Percentiles rank a stretch among this genome's conserved stretches.
These are phyloP conservation scores for Meiosimyza platycephala DNA, from an alignment of 2,888 invertebrate species.

Conservation along the genomic window DNA sequence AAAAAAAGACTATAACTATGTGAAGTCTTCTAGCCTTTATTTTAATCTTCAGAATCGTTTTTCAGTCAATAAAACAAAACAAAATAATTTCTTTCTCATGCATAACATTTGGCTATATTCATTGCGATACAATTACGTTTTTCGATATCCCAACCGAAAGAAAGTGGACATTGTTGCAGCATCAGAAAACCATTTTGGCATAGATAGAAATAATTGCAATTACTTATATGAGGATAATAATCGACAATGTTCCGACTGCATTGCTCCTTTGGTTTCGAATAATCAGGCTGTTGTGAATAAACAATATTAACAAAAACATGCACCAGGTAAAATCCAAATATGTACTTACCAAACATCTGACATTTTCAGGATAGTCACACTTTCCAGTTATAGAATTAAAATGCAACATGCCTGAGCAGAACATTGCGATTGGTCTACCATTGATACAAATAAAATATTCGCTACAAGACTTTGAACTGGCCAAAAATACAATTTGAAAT, in stretches of 20 bases:
- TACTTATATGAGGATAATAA: constrained; percentile 58
- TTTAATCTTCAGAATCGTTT: too few relatives aligned
- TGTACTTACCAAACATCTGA: constrained; percentile 55
- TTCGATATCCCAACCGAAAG: constrained; percentile 60
- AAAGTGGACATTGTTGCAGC: constrained; percentile 63
- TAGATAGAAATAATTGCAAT: constrained; percentile 62
- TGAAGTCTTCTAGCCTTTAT: too few relatives aligned
- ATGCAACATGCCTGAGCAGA: constrained; percentile 57
- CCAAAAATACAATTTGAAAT: constrained; percentile 51
- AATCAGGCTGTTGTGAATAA: not conserved
- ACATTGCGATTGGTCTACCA: constrained; percentile 53
- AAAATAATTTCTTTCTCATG: not conserved
- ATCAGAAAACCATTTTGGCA: constrained; percentile 59
- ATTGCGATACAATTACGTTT: constrained; percentile 54
- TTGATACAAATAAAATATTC: constrained; percentile 61
- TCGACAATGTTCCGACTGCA: constrained; percentile 50
- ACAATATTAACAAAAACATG: not conserved
- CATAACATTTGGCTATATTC: constrained; percentile 51
- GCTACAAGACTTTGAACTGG: constrained; percentile 55
- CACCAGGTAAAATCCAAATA: not conserved
- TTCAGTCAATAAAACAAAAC: not conserved
- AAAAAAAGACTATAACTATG: too few relatives aligned
- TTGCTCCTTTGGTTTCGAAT: constrained; percentile 15
- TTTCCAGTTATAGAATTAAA: constrained; percentile 55
- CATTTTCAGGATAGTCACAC: constrained; percentile 59